phyloP scores from a whole-genome alignment of 1,140 invertebrate species.

The Eumeta japonica region DNA sequence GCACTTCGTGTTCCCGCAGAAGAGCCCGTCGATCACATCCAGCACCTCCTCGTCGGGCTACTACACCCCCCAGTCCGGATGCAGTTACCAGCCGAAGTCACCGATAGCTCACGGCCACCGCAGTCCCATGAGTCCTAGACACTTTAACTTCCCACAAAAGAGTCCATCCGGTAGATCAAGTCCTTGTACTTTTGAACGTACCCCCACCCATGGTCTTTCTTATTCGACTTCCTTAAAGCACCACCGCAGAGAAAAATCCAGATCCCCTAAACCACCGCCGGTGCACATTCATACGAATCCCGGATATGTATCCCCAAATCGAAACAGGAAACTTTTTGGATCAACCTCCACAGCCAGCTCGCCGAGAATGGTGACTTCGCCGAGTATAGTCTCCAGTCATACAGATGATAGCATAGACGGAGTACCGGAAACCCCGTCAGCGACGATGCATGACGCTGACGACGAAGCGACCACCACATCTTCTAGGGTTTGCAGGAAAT shows the following conservation, averaged over 20 bases:
- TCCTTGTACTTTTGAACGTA: conserved; percentile 33
- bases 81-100: conserved; percentile 48
- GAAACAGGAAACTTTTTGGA: conserved; percentile 41
- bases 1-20: conserved; percentile 53
- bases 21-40: conserved; percentile 52
- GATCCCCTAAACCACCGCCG: conserved; percentile 47
- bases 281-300: conserved; percentile 56
- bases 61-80: conserved; percentile 53
- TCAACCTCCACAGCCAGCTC: conserved; percentile 50
- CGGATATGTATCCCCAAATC: conserved; percentile 53
- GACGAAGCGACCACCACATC: conserved; percentile 42
- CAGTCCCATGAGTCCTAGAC: conserved; percentile 50
- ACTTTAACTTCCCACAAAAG: conserved; percentile 50
- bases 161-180: conserved; percentile 36
- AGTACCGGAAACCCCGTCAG: conserved; percentile 36
- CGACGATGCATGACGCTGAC: conserved; percentile 36
- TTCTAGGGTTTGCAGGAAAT: conserved; percentile 61
- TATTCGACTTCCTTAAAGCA: conserved; percentile 45
- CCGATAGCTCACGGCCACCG: conserved; percentile 42
- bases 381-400: conserved; percentile 50
- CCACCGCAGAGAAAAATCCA: conserved; percentile 37
- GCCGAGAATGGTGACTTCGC: conserved; percentile 42
- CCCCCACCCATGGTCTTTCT: conserved; percentile 22
- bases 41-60: conserved; percentile 53
- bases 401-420: conserved; percentile 47